Evolutionary conservation across 2,797 vertebrate genomes (phyloP).

Genomic region (Cryptoprocta ferox): DNA sequence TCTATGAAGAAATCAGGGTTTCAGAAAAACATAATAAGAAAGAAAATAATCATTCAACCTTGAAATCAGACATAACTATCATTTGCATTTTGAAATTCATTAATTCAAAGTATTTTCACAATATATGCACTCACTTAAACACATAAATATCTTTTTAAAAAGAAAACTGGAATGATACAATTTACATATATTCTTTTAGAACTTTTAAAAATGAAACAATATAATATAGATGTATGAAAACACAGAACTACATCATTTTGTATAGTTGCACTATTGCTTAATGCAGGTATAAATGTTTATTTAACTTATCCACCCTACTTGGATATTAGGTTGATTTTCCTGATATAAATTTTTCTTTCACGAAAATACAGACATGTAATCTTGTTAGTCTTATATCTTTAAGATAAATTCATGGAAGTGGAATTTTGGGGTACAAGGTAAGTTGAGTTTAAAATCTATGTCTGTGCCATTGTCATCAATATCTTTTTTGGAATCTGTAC

Average conservation of each 20-base stretch:
- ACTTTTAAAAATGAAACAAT: not conserved
- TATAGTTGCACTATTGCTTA: not conserved
- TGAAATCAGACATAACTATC: not conserved
- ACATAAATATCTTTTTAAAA: not conserved
- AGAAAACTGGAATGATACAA: not conserved
- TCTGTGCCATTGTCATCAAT: not conserved
- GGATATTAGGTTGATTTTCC: not conserved
- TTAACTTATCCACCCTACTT: not conserved
- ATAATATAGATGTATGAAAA: not conserved
- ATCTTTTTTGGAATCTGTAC: not conserved
- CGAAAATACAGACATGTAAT: not conserved
- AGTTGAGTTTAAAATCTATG: not conserved
- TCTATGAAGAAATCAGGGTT: not conserved
- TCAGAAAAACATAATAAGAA: not conserved
- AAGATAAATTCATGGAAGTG: not conserved
- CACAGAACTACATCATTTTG: not conserved
- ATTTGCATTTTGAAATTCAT: not conserved
- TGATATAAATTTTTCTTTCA: not conserved
- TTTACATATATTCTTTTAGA: not conserved
- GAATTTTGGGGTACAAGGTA: not conserved
- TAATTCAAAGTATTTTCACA: conserved; percentile 3
- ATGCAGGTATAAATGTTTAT: not conserved
- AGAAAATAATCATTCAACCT: not conserved
- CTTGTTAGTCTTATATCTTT: not conserved
- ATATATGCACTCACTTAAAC: not conserved